Percentiles rank a stretch among this genome's conserved stretches.
Conservation (phyloP, 2,113 vertebrate species). For the Pelvicachromis taeniatus region DNA sequence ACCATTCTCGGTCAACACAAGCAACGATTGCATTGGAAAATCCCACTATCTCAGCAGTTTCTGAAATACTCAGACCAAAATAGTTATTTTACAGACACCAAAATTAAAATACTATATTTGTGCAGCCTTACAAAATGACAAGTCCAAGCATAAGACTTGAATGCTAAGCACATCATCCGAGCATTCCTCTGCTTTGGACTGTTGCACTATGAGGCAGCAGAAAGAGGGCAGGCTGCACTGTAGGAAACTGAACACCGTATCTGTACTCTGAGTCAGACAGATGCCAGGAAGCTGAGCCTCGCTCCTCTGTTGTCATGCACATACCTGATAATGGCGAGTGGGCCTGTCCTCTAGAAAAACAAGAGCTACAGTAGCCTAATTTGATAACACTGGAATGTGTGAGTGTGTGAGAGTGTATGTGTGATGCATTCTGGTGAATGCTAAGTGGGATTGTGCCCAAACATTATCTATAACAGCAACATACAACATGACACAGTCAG, state of each 20-base stretch:
- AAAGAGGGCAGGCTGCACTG: neutral
- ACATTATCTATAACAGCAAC: neutral
- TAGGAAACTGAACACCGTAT: constrained; percentile 30
- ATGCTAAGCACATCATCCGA: neutral
- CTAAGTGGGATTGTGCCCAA: neutral
- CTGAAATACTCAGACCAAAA: neutral
- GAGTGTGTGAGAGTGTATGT: neutral
- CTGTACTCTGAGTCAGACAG: constrained; percentile 31
- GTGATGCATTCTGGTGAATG: neutral
- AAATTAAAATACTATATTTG: neutral
- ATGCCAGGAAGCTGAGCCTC: constrained; percentile 24
- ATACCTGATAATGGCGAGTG: constrained; percentile 53
- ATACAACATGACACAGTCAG: neutral
- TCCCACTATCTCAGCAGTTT: neutral
- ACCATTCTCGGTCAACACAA: neutral
- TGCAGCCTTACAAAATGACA: neutral
- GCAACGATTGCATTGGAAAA: neutral
- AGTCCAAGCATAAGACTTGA: neutral
- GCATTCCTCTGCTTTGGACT: neutral
- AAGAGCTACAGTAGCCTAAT: constrained; percentile 24
- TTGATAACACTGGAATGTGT: constrained; percentile 50
- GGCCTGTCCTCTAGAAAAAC: constrained; percentile 35
- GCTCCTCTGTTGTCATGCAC: constrained; percentile 39
- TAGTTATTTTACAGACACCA: neutral
- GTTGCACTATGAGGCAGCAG: neutral